Conservation (phyloP, 2,888 invertebrate species). For the Agrilus cyanescens region DNA sequence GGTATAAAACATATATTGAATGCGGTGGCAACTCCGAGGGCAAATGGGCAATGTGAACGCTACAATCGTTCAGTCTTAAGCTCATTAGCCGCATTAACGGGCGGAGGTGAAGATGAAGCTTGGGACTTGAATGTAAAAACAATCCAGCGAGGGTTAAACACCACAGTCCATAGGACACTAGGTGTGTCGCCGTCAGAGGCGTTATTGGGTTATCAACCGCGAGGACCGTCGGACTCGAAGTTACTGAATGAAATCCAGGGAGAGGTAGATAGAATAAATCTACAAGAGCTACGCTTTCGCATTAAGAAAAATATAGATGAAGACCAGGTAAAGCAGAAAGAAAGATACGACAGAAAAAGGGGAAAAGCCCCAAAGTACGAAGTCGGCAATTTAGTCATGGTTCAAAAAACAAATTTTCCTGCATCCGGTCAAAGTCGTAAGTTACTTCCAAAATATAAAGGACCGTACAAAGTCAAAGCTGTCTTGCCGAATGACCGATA, state of each 20-base stretch:
- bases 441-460: not conserved
- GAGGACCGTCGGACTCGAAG: not conserved
- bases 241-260: not conserved
- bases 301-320: not conserved
- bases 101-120: not conserved
- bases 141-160: not conserved
- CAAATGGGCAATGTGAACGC: conserved; percentile 3
- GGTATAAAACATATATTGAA: not conserved
- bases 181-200: no score
- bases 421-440: not conserved
- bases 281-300: not conserved
- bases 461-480: not conserved
- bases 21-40: conserved; percentile 2
- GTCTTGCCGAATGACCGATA: conserved; percentile 2
- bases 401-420: not conserved
- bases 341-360: not conserved
- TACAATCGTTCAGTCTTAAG: not conserved
- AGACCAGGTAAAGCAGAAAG: not conserved
- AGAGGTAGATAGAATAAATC: not conserved
- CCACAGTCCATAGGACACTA: not conserved
- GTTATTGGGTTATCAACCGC: no score
- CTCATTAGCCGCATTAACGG: not conserved
- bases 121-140: not conserved
- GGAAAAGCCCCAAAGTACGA: not conserved
- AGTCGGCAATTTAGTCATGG: not conserved